Conservation (phyloP, 2,797 vertebrate species). For the Oryzias dopingdopingensis region DNA sequence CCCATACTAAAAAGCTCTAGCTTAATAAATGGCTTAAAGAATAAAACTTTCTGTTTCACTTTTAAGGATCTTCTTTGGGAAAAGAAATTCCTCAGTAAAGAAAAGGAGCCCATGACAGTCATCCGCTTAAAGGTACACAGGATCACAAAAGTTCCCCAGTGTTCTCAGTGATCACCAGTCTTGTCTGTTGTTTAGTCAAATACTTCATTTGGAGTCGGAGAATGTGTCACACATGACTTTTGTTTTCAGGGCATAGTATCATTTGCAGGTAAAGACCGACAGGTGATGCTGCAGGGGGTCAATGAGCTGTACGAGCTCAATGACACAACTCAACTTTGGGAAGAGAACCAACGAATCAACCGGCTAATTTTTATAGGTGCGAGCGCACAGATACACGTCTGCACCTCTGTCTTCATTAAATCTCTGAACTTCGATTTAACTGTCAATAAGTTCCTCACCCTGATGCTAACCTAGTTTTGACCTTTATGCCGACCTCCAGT, state of each 20-base stretch:
- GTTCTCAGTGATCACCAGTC: constrained; percentile 28
- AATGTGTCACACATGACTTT: constrained; percentile 53
- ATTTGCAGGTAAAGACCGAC: constrained; percentile 83
- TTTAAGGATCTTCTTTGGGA: constrained; percentile 94
- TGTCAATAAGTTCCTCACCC: background rate
- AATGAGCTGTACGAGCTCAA: constrained; percentile 95
- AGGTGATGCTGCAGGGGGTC: constrained; percentile 93
- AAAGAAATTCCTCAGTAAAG: constrained; percentile 85
- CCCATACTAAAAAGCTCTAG: constrained; percentile 25
- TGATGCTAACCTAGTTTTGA: background rate
- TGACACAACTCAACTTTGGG: constrained; percentile 87
- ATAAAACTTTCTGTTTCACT: constrained; percentile 35
- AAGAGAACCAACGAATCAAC: constrained; percentile 79
- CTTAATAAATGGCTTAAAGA: constrained; percentile 27
- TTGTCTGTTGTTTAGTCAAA: constrained; percentile 43
- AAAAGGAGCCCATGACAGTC: constrained; percentile 83
- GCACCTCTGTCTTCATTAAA: background rate
- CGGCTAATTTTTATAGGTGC: constrained; percentile 92
- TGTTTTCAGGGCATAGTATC: constrained; percentile 87
- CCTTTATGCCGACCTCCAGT: background rate
- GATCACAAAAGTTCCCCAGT: constrained; percentile 31
- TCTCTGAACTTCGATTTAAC: no score
- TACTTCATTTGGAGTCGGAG: constrained; percentile 30
- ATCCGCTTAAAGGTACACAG: constrained; percentile 88
- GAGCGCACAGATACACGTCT: background rate